Base-by-base conservation (phyloP, 2,888 invertebrate species). In the Steinernema carpocapsae region DNA sequence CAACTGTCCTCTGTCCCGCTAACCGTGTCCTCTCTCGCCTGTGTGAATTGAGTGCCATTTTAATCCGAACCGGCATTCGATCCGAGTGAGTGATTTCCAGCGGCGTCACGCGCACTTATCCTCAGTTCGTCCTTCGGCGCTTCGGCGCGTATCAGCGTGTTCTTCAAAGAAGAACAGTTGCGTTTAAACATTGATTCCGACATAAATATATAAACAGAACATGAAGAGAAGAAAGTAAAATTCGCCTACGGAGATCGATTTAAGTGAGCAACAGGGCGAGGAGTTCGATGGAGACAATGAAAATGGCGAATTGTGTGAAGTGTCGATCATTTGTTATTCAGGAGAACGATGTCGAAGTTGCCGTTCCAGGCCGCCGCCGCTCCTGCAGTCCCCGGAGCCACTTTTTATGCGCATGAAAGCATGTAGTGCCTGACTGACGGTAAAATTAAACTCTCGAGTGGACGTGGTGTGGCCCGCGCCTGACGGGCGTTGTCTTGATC, bases 131-230 rank as follows among this genome's bases (percentile, higher is more conserved):
- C 64, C 17, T 64, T 37, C 37, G 37, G 37, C 37, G 37, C 56
- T 4, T 56, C 14, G 3, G 19, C 14, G 17, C 32, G 26, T 32
- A 32, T 32, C 19, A 32, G 32, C 64, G 64, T 64, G 64, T 64
- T 64, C 64, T 32, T 10, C 17, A n/a, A n/a, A n/a, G 64, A 64
- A 37, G 64, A 64, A 64, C 64, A 64, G 64, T 64, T 64, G 64
- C 64, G 64, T 32, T 37, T 37, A 64, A 64, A 64, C 64, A 64
- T 64, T 32, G 64, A 64, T 64, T 64, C 32, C 37, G 37, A 64
- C 64, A 64, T 26, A 64, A 64, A 64, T 64, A 64, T 64, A 64
- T 64, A 64, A 64, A 64, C 64, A 64, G 10, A 29, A 64, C 32
- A n/a, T 4, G 64, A 64, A 37, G 64, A 4, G 64, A 64, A 32